Evolutionary conservation across 2,113 vertebrate genomes (phyloP).

Genomic region (Pleuronectes platessa): DNA sequence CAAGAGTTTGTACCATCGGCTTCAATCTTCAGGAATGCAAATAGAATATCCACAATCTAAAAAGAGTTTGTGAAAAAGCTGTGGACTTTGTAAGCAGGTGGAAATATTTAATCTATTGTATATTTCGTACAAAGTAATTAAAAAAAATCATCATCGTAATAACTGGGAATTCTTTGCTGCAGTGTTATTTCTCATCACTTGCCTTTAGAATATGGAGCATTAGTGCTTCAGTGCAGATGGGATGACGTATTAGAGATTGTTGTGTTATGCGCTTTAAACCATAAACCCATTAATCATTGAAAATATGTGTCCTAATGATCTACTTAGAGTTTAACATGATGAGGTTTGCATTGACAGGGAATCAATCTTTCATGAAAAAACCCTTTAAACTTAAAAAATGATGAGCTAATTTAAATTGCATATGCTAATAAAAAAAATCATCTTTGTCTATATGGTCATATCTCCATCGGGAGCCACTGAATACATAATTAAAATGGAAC

Average conservation of each 20-base stretch:
- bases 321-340: no score
- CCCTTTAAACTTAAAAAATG: neutral
- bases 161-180: no score
- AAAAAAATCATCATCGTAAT: no score
- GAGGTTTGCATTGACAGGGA: neutral
- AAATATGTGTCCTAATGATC: neutral
- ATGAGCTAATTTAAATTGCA: neutral
- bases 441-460: neutral
- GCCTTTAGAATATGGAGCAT: neutral
- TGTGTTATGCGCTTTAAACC: neutral
- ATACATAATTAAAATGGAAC: no score
- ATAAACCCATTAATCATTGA: neutral
- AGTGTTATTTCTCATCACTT: conserved; percentile 6
- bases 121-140: no score
- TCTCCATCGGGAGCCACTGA: neutral
- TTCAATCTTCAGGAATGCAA: neutral
- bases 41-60: neutral
- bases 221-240: neutral
- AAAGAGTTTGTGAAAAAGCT: no score
- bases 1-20: neutral
- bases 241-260: conserved; percentile 5
- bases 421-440: neutral
- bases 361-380: conserved; percentile 6
- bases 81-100: neutral
- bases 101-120: neutral